Conservation (phyloP, 2,797 vertebrate species). For the Halcyon chelicuti region DNA sequence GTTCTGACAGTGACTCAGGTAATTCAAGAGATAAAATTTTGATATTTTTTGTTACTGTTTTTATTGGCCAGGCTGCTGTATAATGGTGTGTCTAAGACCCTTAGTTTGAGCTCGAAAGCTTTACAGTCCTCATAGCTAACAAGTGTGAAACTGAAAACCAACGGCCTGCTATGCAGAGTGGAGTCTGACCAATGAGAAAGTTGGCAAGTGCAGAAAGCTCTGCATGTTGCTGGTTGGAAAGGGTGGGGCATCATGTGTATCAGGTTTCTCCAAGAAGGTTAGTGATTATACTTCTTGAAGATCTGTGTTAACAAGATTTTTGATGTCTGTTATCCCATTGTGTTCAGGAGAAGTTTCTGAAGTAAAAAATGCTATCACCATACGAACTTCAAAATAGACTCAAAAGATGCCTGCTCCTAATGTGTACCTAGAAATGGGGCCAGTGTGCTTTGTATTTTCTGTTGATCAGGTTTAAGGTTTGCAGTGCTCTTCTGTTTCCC, state of each 20-base stretch:
- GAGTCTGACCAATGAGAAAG: background rate
- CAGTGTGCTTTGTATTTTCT: background rate
- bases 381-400: background rate
- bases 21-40: background rate
- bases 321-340: background rate
- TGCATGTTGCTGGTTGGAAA: background rate
- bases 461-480: background rate
- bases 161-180: background rate
- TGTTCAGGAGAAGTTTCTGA: background rate
- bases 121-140: background rate
- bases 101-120: background rate
- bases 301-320: background rate
- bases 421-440: background rate
- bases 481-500: background rate
- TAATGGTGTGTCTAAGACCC: background rate
- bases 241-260: background rate
- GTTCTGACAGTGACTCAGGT: constrained; percentile 89
- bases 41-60: background rate
- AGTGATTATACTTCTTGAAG: background rate
- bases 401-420: background rate
- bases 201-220: background rate
- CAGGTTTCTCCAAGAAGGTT: background rate
- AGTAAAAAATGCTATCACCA: background rate
- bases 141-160: background rate
- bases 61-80: background rate